Base-by-base conservation (phyloP, 2,113 vertebrate species). In the Columbina picui region DNA sequence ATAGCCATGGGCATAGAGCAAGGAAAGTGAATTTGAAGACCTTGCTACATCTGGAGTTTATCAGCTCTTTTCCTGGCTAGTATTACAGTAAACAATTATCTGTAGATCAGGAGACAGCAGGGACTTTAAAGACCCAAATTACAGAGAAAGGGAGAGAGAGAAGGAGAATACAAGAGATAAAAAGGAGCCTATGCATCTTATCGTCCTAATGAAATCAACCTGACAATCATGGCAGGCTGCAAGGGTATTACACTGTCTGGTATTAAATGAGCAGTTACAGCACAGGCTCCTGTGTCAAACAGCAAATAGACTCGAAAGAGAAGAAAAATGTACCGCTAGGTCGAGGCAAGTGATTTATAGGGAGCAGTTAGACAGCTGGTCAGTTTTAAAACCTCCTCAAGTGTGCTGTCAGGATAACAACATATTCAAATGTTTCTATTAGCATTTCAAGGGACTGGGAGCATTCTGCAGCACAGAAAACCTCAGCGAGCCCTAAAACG, bases 31-130 rank as follows among this genome's bases (percentile, higher is more conserved):
- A 98, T 98, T 94, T 98, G 98, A 98, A 97, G 98, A 96, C 96
- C 97, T 97, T 77, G 82, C 92, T 97, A 98, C 99, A 99, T 99
- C 99, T 99, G 98, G 99, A 99, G 97, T 98, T 98, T 98, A 99
- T 99, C 98, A 99, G 97, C 98, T 91, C 97, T 97, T 98, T 99
- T 99, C 98, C 99, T 98, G 99, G 98, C 97, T 98, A 98, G 98
- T 98, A 97, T 99, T 98, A 98, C 98, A 98, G 98, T 98, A 97
- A 98, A 97, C 97, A 98, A 98, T 99, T 99, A 99, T 99, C 98
- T 98, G 96, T 96, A 98, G 98, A 99, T 98, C 98, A 98, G 98
- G 98, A 99, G 98, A 98, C 98, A 98, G 98, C 94, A 95, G 95
- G 97, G 98, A 98, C 98, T 98, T 98, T 98, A 99, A 99, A 98